Conservation (phyloP, 2,797 vertebrate genomes). For the Clamator glandarius region DNA sequence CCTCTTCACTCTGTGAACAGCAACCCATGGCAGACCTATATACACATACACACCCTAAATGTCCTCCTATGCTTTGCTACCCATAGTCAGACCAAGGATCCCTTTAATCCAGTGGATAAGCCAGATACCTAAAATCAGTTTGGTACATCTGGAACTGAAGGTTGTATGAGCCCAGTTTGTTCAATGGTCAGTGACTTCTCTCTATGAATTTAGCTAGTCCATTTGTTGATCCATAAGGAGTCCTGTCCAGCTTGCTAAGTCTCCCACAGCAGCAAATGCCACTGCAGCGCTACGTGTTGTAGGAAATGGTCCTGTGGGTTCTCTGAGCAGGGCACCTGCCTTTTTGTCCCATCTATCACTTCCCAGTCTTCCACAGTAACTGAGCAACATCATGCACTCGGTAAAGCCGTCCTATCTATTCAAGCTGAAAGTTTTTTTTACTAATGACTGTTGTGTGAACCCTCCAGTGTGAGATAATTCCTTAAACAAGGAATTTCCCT, state of each 20-base stretch:
- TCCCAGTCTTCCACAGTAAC: background rate
- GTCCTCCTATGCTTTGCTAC: background rate
- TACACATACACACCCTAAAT: background rate
- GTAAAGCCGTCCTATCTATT: background rate
- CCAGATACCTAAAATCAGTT: background rate
- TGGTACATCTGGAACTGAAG: background rate
- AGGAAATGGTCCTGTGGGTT: background rate
- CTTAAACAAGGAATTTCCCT: background rate
- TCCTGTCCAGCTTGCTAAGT: background rate
- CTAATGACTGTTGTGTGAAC: background rate
- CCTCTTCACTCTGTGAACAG: background rate
- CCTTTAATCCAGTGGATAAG: accelerated
- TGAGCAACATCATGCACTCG: background rate
- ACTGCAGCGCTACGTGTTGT: accelerated
- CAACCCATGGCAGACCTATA: background rate
- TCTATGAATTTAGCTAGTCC: background rate
- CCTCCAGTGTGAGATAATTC: background rate
- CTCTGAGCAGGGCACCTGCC: background rate
- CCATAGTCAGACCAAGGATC: background rate
- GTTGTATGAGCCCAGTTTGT: background rate
- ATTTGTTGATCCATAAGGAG: no score
- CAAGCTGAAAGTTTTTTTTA: background rate
- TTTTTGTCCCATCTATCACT: background rate
- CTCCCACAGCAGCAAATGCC: background rate
- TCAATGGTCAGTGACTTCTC: background rate